Base-by-base conservation (phyloP, 2,797 vertebrate genomes). In the Trichosurus vulpecula region DNA sequence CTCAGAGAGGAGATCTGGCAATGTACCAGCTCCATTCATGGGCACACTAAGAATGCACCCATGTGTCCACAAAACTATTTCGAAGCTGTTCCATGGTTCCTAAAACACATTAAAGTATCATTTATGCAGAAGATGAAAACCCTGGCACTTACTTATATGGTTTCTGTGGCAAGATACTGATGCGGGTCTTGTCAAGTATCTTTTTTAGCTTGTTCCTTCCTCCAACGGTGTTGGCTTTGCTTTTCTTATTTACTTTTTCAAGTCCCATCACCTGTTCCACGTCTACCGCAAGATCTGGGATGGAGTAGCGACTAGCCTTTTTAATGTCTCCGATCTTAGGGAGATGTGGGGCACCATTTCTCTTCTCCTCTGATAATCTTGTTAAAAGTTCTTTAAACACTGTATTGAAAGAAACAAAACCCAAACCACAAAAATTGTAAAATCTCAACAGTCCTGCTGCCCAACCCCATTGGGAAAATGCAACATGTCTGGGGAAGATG, bases 291-390 rank as follows among this genome's bases (percentile, higher is more conserved):
- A 99, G 99, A 98, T 99, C 99, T 0, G 99, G 99, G 98, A 99
- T 99, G 61, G 99, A 99, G 97, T 99, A 99, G 96, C 99, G 99
- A 96, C 99, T 99, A 0, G 99, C 99, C 98, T 99, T 99, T 98
- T 99, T 99, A 97, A 99, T 99, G 97, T 99, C 99, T 51, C 99
- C 99, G 0, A 99, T 99, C 99, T 99, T 99, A 47, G 99, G 99
- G n/a, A 99, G 99, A 97, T 99, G 99, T 3, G 99, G 99, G 3
- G 99, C 99, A 29, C 99, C 99, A 16, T 99, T 99, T 99, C 99
- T 99, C 96, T 99, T 99, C 95, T 99, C 99, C 13, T 99, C 99
- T 95, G 99, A 99, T n/a, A 99, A 99, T 94, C 99, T 99, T 25
- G 99, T 99, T 97, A 99, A 98, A 95, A 99, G 99, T 98, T 99